Evolutionary conservation across 2,113 vertebrate species (phyloP).

Genomic region (Amphiprion percula): DNA sequence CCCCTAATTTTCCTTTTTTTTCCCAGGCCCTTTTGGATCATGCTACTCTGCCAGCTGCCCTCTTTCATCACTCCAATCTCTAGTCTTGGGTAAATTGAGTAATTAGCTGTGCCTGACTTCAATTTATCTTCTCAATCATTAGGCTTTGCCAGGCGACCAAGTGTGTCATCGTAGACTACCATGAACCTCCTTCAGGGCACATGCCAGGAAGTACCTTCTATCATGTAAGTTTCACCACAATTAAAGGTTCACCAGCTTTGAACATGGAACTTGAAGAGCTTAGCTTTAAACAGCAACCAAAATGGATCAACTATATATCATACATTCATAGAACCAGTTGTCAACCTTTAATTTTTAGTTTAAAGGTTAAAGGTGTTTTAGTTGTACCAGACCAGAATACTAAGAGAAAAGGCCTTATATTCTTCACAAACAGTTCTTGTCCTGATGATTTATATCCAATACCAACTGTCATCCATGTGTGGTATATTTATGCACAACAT

Average conservation of each 20-base stretch:
- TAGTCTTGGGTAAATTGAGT: conserved; percentile 65
- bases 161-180: conserved; percentile 18
- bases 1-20: conserved; percentile 20
- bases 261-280: not conserved
- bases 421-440: too few species aligned
- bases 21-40: conserved; percentile 59
- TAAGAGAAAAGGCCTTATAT: too few species aligned
- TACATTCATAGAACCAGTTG: not conserved
- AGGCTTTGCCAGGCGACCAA: conserved; percentile 28
- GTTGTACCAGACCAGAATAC: too few species aligned
- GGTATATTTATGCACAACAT: too few species aligned
- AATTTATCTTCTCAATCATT: conserved; percentile 61
- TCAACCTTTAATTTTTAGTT: not conserved
- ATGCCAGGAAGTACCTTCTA: not conserved
- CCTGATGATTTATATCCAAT: too few species aligned
- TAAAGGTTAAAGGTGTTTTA: too few species aligned
- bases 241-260: not conserved
- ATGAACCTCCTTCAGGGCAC: not conserved
- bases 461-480: too few species aligned
- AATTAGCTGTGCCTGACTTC: conserved; percentile 76
- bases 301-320: not conserved
- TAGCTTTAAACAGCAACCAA: not conserved
- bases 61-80: conserved; percentile 21
- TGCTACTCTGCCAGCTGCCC: not conserved
- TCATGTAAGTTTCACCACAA: not conserved